Percentiles rank a stretch among this genome's conserved stretches.
phyloP scores from a whole-genome alignment of 2,888 invertebrate species.

The Lasioglossum figueresi region DNA sequence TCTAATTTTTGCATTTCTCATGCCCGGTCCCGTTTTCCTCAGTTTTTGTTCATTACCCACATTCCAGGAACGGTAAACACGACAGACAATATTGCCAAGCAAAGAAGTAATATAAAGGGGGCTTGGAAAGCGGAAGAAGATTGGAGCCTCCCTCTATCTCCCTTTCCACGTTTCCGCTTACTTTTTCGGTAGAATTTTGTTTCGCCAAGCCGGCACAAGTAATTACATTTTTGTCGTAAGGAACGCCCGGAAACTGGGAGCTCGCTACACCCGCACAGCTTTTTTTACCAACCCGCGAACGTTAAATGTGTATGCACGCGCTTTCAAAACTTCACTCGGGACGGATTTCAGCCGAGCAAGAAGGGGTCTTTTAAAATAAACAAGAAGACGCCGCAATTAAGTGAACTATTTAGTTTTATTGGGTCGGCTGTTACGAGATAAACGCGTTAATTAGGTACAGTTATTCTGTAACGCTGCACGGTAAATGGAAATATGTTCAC shows the following conservation, averaged over 20 bases:
- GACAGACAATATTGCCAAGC: conserved; percentile 49
- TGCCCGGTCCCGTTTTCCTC: not conserved
- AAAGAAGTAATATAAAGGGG: conserved; percentile 49
- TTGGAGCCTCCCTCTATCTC: conserved; percentile 14
- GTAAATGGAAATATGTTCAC: not conserved
- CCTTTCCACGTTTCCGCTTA: not conserved
- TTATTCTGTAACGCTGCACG: not conserved
- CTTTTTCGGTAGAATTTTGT: conserved; percentile 46
- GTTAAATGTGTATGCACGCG: not conserved
- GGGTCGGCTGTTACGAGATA: not conserved
- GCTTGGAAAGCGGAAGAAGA: conserved; percentile 37
- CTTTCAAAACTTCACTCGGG: conserved; percentile 14
- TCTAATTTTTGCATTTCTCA: conserved; percentile 38
- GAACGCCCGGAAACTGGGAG: conserved; percentile 42
- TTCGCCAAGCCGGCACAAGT: conserved; percentile 47
- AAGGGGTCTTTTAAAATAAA: not conserved
- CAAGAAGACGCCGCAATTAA: not conserved
- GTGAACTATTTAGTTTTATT: conserved; percentile 8
- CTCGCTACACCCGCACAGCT: conserved; percentile 1
- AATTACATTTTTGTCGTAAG: conserved; percentile 59
- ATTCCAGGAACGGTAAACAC: conserved; percentile 12
- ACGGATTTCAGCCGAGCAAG: conserved; percentile 8
- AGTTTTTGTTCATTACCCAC: conserved; percentile 48
- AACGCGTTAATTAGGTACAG: conserved; percentile 22
- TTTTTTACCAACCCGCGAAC: not conserved